These are phyloP conservation scores for Ectemnius cavifrons DNA, from an alignment of 2,888 invertebrate species.

Conservation along the genomic window DNA sequence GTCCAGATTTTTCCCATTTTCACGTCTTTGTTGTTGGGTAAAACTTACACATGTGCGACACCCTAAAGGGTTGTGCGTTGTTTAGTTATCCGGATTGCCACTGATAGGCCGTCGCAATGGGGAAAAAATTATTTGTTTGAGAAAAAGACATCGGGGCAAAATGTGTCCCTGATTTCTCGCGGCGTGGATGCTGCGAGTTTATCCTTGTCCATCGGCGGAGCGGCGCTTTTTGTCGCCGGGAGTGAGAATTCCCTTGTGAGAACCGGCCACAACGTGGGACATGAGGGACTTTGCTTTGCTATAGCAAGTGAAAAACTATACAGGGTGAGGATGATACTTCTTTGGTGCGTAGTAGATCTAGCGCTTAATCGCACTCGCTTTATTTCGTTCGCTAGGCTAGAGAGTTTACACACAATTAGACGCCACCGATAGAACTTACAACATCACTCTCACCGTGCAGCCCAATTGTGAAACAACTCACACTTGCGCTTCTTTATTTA, in stretches of 20 bases:
- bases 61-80: no score
- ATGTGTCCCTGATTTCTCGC: slow-evolving; percentile 15
- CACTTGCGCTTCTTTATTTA: background rate
- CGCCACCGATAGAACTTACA: slow-evolving; percentile 7
- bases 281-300: slow-evolving; percentile 67
- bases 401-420: slow-evolving; percentile 23
- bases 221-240: slow-evolving; percentile 59
- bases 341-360: slow-evolving; percentile 29
- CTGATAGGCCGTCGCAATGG: background rate
- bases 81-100: background rate
- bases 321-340: slow-evolving; percentile 32
- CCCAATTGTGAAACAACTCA: background rate
- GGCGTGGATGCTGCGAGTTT: slow-evolving; percentile 25
- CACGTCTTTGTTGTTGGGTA: no score
- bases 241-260: slow-evolving; percentile 68
- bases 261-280: slow-evolving; percentile 60
- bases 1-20: no score
- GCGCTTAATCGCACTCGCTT: slow-evolving; percentile 55
- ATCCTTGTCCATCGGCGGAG: slow-evolving; percentile 30
- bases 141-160: slow-evolving; percentile 8
- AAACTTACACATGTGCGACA: no score
- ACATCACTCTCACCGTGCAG: slow-evolving; percentile 15
- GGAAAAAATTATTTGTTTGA: background rate
- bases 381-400: slow-evolving; percentile 10
- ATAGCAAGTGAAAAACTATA: slow-evolving; percentile 60